Conservation (phyloP, 2,888 invertebrate species). For the Pseudococcus jackbeardsleyi region DNA sequence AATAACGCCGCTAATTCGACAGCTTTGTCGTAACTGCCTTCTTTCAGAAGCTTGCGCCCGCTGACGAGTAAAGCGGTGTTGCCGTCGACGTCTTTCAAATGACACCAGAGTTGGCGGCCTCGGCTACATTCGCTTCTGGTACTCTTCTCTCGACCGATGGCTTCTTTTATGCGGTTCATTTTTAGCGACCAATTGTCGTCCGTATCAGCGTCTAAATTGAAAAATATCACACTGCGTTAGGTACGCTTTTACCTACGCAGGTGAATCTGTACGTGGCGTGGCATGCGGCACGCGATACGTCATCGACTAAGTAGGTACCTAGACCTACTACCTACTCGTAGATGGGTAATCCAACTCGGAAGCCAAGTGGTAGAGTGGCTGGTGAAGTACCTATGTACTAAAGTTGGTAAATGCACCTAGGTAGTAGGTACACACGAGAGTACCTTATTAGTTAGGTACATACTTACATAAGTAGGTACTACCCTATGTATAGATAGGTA, state of each 20-base stretch:
- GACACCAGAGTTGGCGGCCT: not conserved
- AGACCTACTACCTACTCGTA: too few species aligned
- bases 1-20: constrained; percentile 67
- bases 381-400: too few species aligned
- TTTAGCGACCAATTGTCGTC: constrained; percentile 49
- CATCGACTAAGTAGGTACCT: too few species aligned
- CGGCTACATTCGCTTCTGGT: not conserved
- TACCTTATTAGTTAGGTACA: too few species aligned
- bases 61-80: constrained; percentile 67
- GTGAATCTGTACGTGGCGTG: too few species aligned
- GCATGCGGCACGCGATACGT: too few species aligned
- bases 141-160: constrained; percentile 38
- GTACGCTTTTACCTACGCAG: not conserved
- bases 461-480: too few species aligned
- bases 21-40: constrained; percentile 68
- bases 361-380: too few species aligned
- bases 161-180: constrained; percentile 48
- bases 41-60: constrained; percentile 67
- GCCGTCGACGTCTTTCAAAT: constrained; percentile 67
- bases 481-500: too few species aligned
- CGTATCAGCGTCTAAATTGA: constrained; percentile 65
- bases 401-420: too few species aligned
- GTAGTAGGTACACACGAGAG: too few species aligned
- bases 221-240: not conserved
- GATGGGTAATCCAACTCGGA: too few species aligned